Conservation (phyloP, 2,113 vertebrate species). For the Ranitomeya imitator region DNA sequence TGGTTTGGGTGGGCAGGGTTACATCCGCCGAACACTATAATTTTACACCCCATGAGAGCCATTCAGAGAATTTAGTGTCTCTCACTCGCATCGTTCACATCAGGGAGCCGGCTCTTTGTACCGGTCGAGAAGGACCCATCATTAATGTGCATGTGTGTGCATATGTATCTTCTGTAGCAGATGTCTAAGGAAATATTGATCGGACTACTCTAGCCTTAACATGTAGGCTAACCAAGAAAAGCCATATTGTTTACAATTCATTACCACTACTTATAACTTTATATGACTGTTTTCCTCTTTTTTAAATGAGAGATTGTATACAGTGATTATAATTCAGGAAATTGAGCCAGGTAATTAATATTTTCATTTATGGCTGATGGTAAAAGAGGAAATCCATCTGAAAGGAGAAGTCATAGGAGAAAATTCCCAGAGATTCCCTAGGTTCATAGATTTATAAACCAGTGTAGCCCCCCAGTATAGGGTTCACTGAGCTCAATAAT, state of each 20-base stretch:
- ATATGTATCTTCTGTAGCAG: background rate
- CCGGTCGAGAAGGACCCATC: too few species aligned
- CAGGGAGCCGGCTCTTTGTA: too few species aligned
- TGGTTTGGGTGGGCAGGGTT: too few species aligned
- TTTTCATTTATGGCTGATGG: background rate
- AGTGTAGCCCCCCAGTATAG: background rate
- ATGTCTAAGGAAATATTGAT: background rate
- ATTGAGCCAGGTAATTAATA: background rate
- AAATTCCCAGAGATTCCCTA: background rate
- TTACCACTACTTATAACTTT: too few species aligned
- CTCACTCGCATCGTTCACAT: too few species aligned
- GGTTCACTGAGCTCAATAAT: background rate
- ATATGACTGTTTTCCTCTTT: too few species aligned
- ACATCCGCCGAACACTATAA: too few species aligned
- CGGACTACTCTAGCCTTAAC: background rate
- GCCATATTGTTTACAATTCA: background rate
- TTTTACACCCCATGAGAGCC: too few species aligned
- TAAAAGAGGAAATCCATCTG: background rate
- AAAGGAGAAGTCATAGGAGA: background rate
- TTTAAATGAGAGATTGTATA: too few species aligned
- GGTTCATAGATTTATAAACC: background rate
- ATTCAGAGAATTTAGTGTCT: too few species aligned
- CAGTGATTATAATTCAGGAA: background rate
- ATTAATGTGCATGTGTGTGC: too few species aligned
- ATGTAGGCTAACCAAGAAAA: background rate